Evolutionary conservation across 1,140 invertebrate genomes (phyloP).

Genomic region (Cotesia typhae): DNA sequence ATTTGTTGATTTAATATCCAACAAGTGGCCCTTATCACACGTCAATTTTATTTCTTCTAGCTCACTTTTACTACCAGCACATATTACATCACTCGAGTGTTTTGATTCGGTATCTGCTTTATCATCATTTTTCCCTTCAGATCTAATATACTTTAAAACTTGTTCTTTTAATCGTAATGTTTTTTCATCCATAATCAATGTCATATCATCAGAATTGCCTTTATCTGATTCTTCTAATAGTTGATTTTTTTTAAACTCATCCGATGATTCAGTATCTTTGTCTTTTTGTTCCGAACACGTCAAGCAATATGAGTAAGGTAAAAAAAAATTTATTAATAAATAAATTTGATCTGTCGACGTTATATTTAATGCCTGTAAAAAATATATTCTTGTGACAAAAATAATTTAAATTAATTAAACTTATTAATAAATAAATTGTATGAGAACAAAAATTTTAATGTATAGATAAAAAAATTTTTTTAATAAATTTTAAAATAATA

Average conservation of each 20-base stretch:
- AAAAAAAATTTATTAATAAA: slow-evolving; percentile 67
- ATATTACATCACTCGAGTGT: neutral
- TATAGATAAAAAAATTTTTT: too few species aligned
- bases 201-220: slow-evolving; percentile 9
- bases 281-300: slow-evolving; percentile 60
- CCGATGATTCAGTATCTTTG: slow-evolving; percentile 24
- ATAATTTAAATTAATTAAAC: too few species aligned
- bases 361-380: slow-evolving; percentile 67
- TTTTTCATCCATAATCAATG: slow-evolving; percentile 6
- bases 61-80: neutral
- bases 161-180: slow-evolving; percentile 7
- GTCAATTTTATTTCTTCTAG: slow-evolving; percentile 19
- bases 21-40: slow-evolving; percentile 62
- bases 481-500: too few species aligned
- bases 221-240: slow-evolving; percentile 10
- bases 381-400: too few species aligned
- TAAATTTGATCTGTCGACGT: slow-evolving; percentile 64
- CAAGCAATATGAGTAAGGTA: slow-evolving; percentile 70
- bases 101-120: neutral
- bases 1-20: slow-evolving; percentile 67
- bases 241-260: slow-evolving; percentile 1
- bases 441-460: neutral
- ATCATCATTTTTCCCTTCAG: neutral
- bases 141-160: slow-evolving; percentile 7
- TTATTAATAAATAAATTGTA: neutral